These are phyloP conservation scores for Phoenicopterus ruber DNA, from an alignment of 2,113 vertebrate genomes.

Conservation along the genomic window DNA sequence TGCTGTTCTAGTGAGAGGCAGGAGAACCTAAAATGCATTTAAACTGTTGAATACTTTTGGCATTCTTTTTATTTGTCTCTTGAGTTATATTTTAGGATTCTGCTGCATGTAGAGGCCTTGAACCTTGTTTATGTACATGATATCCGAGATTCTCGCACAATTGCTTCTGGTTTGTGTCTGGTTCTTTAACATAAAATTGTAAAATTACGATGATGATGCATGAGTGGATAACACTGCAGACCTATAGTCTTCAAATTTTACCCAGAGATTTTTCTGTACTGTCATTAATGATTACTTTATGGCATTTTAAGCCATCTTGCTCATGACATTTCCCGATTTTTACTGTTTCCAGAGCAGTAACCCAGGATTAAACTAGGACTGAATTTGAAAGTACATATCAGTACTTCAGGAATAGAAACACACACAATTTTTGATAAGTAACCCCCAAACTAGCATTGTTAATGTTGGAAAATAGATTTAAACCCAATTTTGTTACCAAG, in stretches of 20 bases:
- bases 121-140: neutral
- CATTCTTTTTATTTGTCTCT: neutral
- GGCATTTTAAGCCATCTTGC: neutral
- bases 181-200: neutral
- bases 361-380: neutral
- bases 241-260: neutral
- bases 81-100: neutral
- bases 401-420: neutral
- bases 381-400: neutral
- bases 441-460: neutral
- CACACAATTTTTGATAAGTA: neutral
- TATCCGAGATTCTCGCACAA: neutral
- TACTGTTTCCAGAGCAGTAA: neutral
- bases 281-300: neutral
- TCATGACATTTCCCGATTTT: neutral
- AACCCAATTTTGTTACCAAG: neutral
- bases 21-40: neutral
- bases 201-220: neutral
- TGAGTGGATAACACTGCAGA: neutral
- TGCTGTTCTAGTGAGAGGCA: neutral
- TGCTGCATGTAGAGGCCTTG: neutral
- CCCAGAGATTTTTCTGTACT: neutral
- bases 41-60: neutral
- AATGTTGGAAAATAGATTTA: neutral
- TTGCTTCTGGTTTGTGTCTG: neutral